Conservation (phyloP, 2,888 invertebrate species). For the Aphodius sticticus region DNA sequence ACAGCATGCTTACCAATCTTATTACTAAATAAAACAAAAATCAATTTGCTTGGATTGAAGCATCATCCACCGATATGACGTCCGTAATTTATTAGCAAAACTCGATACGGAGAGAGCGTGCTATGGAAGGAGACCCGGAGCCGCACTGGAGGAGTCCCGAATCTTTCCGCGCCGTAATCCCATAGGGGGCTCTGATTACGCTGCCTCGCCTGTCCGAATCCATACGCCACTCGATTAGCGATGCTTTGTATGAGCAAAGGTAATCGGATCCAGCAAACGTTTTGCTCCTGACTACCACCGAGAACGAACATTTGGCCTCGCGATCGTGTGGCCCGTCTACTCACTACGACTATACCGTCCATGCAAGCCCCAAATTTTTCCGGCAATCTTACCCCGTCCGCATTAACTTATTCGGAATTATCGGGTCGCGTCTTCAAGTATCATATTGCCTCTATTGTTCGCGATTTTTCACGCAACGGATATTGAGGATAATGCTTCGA, state of each 20-base stretch:
- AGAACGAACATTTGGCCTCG: not conserved
- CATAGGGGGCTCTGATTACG: not conserved
- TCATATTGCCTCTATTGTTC: not conserved
- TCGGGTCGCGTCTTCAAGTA: not conserved
- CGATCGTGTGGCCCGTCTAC: not conserved
- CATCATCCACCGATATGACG: too few relatives aligned
- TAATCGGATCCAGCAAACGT: not conserved
- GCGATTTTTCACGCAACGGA: conserved; percentile 4
- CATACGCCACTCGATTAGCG: not conserved
- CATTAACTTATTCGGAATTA: conserved; percentile 4
- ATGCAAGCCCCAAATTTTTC: not conserved
- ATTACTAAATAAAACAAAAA: too few relatives aligned
- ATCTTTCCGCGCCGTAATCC: not conserved
- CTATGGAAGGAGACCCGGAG: not conserved
- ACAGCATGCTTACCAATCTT: too few relatives aligned
- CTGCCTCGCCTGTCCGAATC: not conserved
- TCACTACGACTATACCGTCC: not conserved
- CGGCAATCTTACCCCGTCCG: not conserved
- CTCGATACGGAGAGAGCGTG: not conserved
- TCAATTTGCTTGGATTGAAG: too few relatives aligned
- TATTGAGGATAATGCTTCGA: not conserved
- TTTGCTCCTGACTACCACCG: not conserved
- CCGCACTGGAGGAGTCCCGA: not conserved
- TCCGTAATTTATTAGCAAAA: not conserved
- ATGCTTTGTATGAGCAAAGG: not conserved